Base-by-base conservation (phyloP, 1,140 invertebrate species). In the Polypedilum vanderplanki region DNA sequence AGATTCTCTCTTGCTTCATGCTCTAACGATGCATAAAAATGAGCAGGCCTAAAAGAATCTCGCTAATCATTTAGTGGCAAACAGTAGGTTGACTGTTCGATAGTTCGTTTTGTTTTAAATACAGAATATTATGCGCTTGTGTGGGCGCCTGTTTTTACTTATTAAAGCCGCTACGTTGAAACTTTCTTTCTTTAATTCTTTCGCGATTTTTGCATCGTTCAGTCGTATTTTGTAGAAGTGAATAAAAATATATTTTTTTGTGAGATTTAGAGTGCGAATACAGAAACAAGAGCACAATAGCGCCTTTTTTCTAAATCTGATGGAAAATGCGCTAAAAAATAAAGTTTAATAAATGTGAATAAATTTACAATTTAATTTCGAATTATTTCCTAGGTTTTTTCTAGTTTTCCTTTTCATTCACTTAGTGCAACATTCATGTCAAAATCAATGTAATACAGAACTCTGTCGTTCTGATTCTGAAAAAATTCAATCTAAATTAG, bases 171-270 rank as follows among this genome's bases (percentile, higher is more conserved):
- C n/a, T 57, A 57, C n/a, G 41, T n/a, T 12, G n/a, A 57, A 12
- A 57, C 46, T 57, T 57, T 57, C 46, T 57, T 57, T 57, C 46
- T 57, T 57, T n/a, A 57, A 12, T 57, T n/a, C n/a, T 57, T 57
- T 57, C 46, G 46, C 46, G n/a, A 12, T n/a, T 57, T 57, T 57
- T n/a, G n/a, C 3, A n/a, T n/a, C 4, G 46, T 57, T 57, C 46
- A n/a, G 46, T 57, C n/a, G 46, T n/a, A n/a, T n/a, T 12, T 12
- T 4, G 3, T 4, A 57, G 46, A 57, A 9, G 46, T 57, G 3
- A 33, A 33, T n/a, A 33, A 33, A 33, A 33, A 33, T 33, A 33
- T 33, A 33, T 33, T 3, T 33, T 33, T n/a, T n/a, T n/a, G n/a
- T 33, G 24, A 3, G 24, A 33, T 33, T 33, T 33, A 3, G 5